phyloP scores from a whole-genome alignment of 2,113 vertebrate genomes.

The Amphilophus citrinellus region DNA sequence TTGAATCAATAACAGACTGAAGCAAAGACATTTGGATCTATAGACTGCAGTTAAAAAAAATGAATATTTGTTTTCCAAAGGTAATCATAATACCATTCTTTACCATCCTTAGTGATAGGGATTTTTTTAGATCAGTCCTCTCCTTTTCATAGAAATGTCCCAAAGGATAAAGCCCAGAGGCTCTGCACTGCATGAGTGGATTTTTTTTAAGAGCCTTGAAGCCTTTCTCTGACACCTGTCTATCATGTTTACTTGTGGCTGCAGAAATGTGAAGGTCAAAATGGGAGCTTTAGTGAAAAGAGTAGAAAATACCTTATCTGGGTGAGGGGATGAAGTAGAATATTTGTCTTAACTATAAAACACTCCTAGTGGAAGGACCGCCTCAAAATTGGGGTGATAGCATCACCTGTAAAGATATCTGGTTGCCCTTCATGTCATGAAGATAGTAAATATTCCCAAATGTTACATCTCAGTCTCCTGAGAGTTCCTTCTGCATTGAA shows the following conservation, averaged over 20 bases:
- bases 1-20: not conserved
- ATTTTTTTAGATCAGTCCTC: not conserved
- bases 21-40: not conserved
- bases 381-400: not conserved
- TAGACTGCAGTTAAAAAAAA: not conserved
- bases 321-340: not conserved
- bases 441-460: not conserved
- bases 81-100: not conserved
- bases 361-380: not conserved
- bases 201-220: not conserved
- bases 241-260: not conserved
- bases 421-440: not conserved
- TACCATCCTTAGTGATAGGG: not conserved
- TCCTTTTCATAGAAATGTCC: not conserved
- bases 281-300: not conserved
- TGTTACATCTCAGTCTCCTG: not conserved
- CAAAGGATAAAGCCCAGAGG: not conserved
- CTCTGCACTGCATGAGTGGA: not conserved
- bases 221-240: not conserved
- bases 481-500: not conserved
- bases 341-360: constrained; percentile 1
- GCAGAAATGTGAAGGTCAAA: constrained; percentile 16
- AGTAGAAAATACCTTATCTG: not conserved
- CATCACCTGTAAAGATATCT: not conserved
- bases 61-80: not conserved